A percentile compares a stretch with the other conserved stretches of the same genome.
Conservation (phyloP, 2,888 invertebrate species). For the Drosophila fungiperda region DNA sequence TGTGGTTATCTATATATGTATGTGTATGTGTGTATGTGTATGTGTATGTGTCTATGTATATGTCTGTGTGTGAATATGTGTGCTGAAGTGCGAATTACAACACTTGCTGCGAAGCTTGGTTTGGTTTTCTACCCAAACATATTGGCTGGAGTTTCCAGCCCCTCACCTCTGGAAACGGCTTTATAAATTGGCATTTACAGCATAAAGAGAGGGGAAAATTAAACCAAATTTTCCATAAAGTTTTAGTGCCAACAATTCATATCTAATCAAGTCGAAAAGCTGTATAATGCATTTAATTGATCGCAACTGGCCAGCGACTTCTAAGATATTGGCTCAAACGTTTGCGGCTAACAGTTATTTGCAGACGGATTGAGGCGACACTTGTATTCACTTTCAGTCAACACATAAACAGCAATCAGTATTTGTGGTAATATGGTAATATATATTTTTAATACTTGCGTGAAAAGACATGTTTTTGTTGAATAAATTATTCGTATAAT, state of each 20-base stretch:
- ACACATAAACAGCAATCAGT: not conserved
- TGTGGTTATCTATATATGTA: constrained; percentile 22
- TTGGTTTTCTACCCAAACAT: constrained; percentile 37
- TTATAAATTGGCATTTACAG: constrained; percentile 14
- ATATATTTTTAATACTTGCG: constrained; percentile 7
- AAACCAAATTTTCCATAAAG: constrained; percentile 23
- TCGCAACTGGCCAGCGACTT: constrained; percentile 36
- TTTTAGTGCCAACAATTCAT: constrained; percentile 50
- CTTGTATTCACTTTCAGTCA: not conserved
- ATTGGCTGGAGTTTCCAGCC: constrained; percentile 5
- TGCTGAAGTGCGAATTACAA: constrained; percentile 71
- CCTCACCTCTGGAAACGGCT: constrained; percentile 3
- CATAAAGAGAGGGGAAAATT: constrained; percentile 1
- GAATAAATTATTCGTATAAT: no score
- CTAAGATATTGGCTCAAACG: constrained; percentile 8
- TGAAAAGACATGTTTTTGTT: constrained; percentile 1
- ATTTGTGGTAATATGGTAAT: not conserved
- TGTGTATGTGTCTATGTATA: constrained; percentile 17
- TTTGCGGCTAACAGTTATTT: constrained; percentile 44
- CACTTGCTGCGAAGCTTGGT: constrained; percentile 56
- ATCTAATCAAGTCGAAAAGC: constrained; percentile 60
- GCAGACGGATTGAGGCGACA: constrained; percentile 24
- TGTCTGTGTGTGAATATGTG: constrained; percentile 23
- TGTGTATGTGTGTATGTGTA: not conserved
- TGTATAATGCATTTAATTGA: constrained; percentile 64